Evolutionary conservation across 2,113 vertebrate genomes (phyloP).

Genomic region (Cyanoramphus novaezelandiae): DNA sequence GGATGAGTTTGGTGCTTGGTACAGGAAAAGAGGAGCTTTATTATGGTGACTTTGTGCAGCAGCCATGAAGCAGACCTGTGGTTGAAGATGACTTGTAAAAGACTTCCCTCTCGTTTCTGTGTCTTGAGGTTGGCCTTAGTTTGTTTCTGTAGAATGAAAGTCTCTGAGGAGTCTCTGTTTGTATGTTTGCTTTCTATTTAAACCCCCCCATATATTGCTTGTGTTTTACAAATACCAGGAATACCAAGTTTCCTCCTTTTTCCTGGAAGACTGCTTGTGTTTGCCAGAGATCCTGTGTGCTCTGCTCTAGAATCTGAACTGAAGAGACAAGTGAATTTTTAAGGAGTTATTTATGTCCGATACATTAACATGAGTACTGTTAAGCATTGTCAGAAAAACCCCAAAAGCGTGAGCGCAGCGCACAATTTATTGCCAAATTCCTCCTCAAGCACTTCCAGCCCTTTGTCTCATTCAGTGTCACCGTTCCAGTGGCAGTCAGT

Average conservation of each 20-base stretch:
- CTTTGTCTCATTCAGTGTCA: not conserved
- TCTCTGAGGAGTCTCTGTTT: not conserved
- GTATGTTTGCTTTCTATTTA: not conserved
- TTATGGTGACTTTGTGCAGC: not conserved
- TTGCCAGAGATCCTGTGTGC: not conserved
- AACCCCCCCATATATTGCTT: not conserved
- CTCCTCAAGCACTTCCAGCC: not conserved
- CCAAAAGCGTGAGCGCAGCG: not conserved
- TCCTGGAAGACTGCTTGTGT: not conserved
- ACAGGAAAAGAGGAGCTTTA: not conserved
- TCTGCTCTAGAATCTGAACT: not conserved
- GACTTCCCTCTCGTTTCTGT: not conserved
- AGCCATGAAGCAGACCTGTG: not conserved
- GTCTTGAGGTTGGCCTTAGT: not conserved
- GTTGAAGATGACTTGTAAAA: not conserved
- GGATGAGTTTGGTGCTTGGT: not conserved
- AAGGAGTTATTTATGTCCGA: not conserved
- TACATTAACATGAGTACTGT: not conserved
- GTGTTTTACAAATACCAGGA: not conserved
- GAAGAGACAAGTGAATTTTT: not conserved
- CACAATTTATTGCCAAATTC: not conserved
- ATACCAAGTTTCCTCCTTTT: not conserved
- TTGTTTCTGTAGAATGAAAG: not conserved
- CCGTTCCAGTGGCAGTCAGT: not conserved
- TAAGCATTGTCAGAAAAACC: not conserved